Conservation (phyloP, 1,140 invertebrate species). For the Liolophura sinensis region DNA sequence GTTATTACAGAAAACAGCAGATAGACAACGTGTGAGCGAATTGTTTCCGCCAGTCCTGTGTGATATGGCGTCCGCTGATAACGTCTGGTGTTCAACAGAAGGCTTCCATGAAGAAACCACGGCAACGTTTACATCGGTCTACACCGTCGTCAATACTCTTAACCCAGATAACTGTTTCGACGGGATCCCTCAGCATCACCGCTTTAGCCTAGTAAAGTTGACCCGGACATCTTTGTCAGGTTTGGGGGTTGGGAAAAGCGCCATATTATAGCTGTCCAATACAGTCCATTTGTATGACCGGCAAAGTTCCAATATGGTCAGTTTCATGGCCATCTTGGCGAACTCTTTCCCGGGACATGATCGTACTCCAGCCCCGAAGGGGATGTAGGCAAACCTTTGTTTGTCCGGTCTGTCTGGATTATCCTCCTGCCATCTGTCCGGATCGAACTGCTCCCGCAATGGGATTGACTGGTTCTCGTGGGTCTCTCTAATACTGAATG, state of each 20-base stretch:
- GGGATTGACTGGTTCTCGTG: conserved; percentile 31
- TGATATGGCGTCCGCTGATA: too few relatives aligned
- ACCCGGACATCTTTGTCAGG: conserved; percentile 29
- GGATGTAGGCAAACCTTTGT: conserved; percentile 30
- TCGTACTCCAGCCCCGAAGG: conserved; percentile 34
- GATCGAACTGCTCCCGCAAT: conserved; percentile 27
- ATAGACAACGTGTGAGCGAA: too few relatives aligned
- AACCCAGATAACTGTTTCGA: too few relatives aligned
- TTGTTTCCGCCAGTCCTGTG: too few relatives aligned
- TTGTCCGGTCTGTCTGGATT: background rate
- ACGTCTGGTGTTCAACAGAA: too few relatives aligned
- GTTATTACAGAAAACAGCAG: too few relatives aligned
- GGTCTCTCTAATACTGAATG: conserved; percentile 43
- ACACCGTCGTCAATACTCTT: too few relatives aligned
- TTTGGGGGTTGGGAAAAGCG: conserved; percentile 25
- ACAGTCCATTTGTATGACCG: conserved; percentile 23
- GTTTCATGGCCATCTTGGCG: conserved; percentile 26
- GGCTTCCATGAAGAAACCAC: too few relatives aligned
- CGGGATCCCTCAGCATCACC: too few relatives aligned
- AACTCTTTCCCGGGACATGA: conserved; percentile 34
- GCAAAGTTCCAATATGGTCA: conserved; percentile 30
- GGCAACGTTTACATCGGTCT: too few relatives aligned
- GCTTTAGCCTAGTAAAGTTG: conserved; percentile 8
- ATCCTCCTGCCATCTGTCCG: conserved; percentile 35
- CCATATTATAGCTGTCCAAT: conserved; percentile 22